phyloP scores from a whole-genome alignment of 2,797 vertebrate genomes.

The Benthosema pterotum region DNA sequence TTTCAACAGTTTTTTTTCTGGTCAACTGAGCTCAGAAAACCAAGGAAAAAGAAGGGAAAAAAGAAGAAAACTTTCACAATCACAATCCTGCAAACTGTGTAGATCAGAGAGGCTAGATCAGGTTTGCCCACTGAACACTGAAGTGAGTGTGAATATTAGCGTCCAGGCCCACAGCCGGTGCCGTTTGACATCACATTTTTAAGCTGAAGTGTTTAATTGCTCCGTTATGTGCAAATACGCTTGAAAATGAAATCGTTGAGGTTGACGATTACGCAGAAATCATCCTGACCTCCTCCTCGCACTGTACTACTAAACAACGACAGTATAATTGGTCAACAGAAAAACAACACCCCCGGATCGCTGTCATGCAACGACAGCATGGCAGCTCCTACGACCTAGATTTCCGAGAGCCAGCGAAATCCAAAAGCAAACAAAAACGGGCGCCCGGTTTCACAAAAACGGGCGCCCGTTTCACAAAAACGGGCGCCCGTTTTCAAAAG shows the following conservation, averaged over 20 bases:
- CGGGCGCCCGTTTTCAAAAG: too few species aligned
- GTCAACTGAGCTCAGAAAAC: too few species aligned
- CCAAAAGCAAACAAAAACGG: too few species aligned
- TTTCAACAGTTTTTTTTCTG: too few species aligned
- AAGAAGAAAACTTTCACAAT: too few species aligned
- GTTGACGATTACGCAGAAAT: constrained; percentile 48
- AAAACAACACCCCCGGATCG: constrained; percentile 56
- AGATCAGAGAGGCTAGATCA: constrained; percentile 6
- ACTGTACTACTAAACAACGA: constrained; percentile 50
- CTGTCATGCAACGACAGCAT: constrained; percentile 44
- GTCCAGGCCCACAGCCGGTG: constrained; percentile 40
- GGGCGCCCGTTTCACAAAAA: too few species aligned
- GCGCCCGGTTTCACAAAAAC: too few species aligned
- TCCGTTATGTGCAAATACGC: constrained; percentile 18
- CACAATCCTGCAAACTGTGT: constrained; percentile 15
- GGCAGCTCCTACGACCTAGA: constrained; percentile 15
- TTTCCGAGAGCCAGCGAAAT: too few species aligned
- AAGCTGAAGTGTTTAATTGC: constrained; percentile 49
- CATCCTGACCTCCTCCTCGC: constrained; percentile 58
- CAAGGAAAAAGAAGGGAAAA: too few species aligned
- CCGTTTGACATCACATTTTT: constrained; percentile 37
- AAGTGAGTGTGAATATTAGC: constrained; percentile 26
- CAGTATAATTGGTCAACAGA: constrained; percentile 42
- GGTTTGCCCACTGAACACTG: constrained; percentile 33
- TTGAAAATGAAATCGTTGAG: constrained; percentile 41